phyloP scores from a whole-genome alignment of 1,140 invertebrate species.

The Campoletis sonorensis region DNA sequence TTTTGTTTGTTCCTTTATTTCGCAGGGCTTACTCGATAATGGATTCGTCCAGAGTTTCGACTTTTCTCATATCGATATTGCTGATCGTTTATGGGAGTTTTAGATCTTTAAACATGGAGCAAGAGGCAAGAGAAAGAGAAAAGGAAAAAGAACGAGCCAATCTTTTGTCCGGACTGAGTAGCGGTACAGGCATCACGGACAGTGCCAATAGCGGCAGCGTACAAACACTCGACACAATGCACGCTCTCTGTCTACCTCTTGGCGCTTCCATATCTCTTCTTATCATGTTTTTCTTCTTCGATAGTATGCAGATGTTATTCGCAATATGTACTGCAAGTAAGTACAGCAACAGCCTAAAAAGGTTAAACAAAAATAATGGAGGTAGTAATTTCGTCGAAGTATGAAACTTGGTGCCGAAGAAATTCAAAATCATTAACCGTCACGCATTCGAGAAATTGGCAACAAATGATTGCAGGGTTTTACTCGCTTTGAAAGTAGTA shows the following conservation, averaged over 20 bases:
- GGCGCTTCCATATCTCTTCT: slow-evolving; percentile 96
- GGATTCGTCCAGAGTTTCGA: slow-evolving; percentile 97
- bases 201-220: slow-evolving; percentile 81
- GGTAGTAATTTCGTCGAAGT: no score
- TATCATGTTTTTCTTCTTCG: slow-evolving; percentile 99
- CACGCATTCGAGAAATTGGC: no score
- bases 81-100: slow-evolving; percentile 98
- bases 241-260: slow-evolving; percentile 96
- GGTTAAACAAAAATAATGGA: no score
- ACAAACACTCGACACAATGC: slow-evolving; percentile 96
- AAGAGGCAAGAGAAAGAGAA: slow-evolving; percentile 91
- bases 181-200: slow-evolving; percentile 63
- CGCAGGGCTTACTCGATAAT: slow-evolving; percentile 94
- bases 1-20: slow-evolving; percentile 43
- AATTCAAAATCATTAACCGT: no score
- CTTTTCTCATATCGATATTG: slow-evolving; percentile 97
- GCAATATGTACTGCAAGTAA: slow-evolving; percentile 98
- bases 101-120: slow-evolving; percentile 95
- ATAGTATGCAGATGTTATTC: slow-evolving; percentile 98
- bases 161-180: slow-evolving; percentile 75
- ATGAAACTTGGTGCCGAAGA: no score
- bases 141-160: slow-evolving; percentile 85
- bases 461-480: no score
- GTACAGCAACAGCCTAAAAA: slow-evolving; percentile 60
- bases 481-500: no score